These are phyloP conservation scores for Hafferia zeledoni DNA, from an alignment of 2,797 vertebrate species.

Conservation along the genomic window DNA sequence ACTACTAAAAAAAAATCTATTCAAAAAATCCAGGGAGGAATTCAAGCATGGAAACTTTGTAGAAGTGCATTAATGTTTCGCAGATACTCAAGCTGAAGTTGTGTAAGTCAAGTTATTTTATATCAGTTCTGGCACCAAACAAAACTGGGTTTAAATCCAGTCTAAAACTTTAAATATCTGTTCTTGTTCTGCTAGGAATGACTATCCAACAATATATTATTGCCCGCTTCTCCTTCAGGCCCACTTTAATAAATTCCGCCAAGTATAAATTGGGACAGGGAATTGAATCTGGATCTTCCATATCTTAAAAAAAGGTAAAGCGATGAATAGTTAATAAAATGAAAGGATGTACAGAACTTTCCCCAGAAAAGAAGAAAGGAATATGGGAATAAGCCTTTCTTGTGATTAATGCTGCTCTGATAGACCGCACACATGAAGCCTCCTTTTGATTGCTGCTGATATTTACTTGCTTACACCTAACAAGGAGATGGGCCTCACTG, in stretches of 20 bases:
- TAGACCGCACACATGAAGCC: accelerated
- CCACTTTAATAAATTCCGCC: background rate
- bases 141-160: background rate
- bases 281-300: background rate
- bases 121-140: background rate
- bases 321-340: background rate
- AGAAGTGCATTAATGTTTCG: background rate
- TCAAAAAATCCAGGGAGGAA: background rate
- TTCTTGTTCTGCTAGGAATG: background rate
- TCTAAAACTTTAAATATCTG: background rate
- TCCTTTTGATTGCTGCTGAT: background rate
- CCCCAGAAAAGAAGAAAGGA: background rate
- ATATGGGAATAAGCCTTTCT: background rate
- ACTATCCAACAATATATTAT: background rate
- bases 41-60: background rate
- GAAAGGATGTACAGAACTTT: background rate
- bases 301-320: background rate
- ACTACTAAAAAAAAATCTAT: background rate
- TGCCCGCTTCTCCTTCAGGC: background rate
- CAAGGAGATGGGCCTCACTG: background rate
- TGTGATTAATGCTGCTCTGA: background rate
- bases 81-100: background rate
- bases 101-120: background rate
- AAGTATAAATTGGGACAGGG: background rate
- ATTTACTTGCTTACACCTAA: background rate